Base-by-base conservation (phyloP, 1,140 invertebrate genomes). In the Anoplophora glabripennis region DNA sequence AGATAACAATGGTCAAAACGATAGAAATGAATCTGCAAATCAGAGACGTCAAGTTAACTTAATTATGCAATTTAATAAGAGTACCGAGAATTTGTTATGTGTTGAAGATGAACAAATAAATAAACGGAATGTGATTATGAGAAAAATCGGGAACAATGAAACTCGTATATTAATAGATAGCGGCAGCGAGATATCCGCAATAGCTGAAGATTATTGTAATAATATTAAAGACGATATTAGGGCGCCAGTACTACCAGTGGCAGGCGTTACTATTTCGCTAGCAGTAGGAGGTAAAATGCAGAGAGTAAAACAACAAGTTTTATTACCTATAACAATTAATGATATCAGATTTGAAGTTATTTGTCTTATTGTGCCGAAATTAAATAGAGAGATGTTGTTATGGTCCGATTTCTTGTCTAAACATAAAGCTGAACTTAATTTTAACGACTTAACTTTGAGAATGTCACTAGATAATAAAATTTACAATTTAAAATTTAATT, bases 301-400 rank as follows among this genome's bases (percentile, higher is more conserved):
- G n/a, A 7, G 40, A 4, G 46, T 48, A 12, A 48, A 48, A 48
- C n/a, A 48, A 9, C 46, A 48, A 48, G 18, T 48, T 34, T 21
- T 48, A 18, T 12, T 33, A 47, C 45, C 45, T 8, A 21, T 47
- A 47, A 17, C 11, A 15, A 47, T 47, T 34, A 7, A 7, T n/a
- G 18, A 18, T 12, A 14, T 12, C 0, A 12, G 18, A 21, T 17
- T 47, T n/a, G 45, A 47, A 17, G 28, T 34, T 14, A n/a, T 21
- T 7, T 34, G 17, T 12, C 18, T 47, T 7, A 18, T 48, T 12
- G 28, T 48, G 8, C 18, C 46, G 17, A 17, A 17, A 17, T 18
- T 48, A 21, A 48, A 48, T 48, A 12, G 46, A 8, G 21, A 48
- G 7, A n/a, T 48, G 17, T 17, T 48, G 1, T n/a, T 48, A 12